Evolutionary conservation across 2,888 invertebrate genomes (phyloP), one percentile per base, ranked within the genome.

Genomic region (Lithophane semibrunnea): DNA sequence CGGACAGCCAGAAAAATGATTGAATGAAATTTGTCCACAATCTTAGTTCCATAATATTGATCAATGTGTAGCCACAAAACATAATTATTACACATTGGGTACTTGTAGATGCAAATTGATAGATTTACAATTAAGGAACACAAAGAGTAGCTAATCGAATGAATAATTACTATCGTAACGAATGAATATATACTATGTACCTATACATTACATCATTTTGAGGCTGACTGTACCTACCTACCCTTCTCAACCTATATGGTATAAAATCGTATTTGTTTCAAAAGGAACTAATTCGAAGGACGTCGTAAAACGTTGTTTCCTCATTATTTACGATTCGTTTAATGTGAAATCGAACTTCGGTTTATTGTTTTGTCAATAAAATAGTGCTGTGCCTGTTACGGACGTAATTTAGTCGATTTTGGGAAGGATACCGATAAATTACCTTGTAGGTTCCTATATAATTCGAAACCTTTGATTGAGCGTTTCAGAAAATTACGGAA

Each of bases 241-340:
- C 60, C 8, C 3, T 47, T 29, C 63, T 12, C 21, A 52, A 18
- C n/a, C 13, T 21, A 1, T n/a, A 37, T 9, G 75, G 12, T 42
- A 24, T n/a, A 9, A 47, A 61, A 24, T 76, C 21, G 54, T 60
- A 61, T 63, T 71, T 64, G 13, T 49, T 54, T 18, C 63, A 63
- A 54, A 49, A 65, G 64, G 56, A 66, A 67, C 69, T 56, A 75
- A 77, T 74, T 74, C 54, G 18, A n/a, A 13, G 56, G 47, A 37
- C 3, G 56, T 56, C 77, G 66, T 73, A 71, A 81, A 82, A 54
- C 79, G 61, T 60, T 74, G 58, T 80, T 78, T 78, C 52, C 66
- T 63, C 42, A 65, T 71, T 75, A 72, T 82, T 86, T 77, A 86
- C 85, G 79, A 72, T 64, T 68, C 73, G 68, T 54, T 69, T 84